Percentiles rank a stretch among this genome's conserved stretches.
phyloP scores from a whole-genome alignment of 2,888 invertebrate species.

The Emmelina monodactyla region DNA sequence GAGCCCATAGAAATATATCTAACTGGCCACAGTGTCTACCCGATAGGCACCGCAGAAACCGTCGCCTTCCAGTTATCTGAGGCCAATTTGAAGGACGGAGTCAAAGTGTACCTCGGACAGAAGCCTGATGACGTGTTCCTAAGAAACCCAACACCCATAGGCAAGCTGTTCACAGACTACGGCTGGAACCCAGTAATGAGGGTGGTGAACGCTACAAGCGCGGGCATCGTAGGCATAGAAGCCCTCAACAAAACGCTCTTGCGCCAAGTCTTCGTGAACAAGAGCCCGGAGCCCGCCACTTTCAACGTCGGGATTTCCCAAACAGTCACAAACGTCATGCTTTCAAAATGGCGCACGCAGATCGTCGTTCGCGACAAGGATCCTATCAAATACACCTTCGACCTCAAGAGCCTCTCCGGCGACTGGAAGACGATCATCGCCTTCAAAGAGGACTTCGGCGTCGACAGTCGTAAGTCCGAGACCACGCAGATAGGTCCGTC shows the following conservation, averaged over 20 bases:
- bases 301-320: slow-evolving; percentile 21
- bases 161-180: slow-evolving; percentile 21
- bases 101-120: slow-evolving; percentile 18
- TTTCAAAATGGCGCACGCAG: slow-evolving; percentile 20
- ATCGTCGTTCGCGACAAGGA: slow-evolving; percentile 3
- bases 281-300: slow-evolving; percentile 17
- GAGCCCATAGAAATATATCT: slow-evolving; percentile 15
- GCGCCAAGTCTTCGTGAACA: slow-evolving; percentile 9
- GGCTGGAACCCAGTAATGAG: slow-evolving; percentile 22
- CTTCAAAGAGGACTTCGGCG: too few species aligned
- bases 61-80: slow-evolving; percentile 21
- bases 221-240: slow-evolving; percentile 13
- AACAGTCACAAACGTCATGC: slow-evolving; percentile 19
- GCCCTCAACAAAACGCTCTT: background rate
- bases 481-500: slow-evolving; percentile 9
- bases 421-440: too few species aligned
- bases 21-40: slow-evolving; percentile 16
- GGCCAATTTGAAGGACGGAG: slow-evolving; percentile 18
- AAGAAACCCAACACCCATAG: slow-evolving; percentile 24
- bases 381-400: background rate
- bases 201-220: slow-evolving; percentile 18
- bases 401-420: background rate
- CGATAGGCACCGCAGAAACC: slow-evolving; percentile 21
- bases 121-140: slow-evolving; percentile 20
- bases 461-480: slow-evolving; percentile 1